These are phyloP conservation scores for Telmatherina bonti DNA, from an alignment of 2,797 vertebrate species.

Conservation along the genomic window DNA sequence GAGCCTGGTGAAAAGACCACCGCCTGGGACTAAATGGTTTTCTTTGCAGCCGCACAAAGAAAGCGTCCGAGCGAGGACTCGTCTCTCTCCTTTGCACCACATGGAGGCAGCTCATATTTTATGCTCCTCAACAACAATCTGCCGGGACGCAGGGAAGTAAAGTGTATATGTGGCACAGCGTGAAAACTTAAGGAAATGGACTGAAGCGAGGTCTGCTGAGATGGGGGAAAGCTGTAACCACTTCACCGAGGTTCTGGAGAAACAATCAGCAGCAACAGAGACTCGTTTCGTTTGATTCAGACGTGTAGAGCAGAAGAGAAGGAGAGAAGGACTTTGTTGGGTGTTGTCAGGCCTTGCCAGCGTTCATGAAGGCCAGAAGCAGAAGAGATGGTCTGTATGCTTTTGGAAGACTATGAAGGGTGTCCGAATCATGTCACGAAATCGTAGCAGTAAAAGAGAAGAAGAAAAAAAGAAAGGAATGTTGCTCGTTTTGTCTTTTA, in stretches of 20 bases:
- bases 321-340: constrained; percentile 37
- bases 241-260: constrained; percentile 56
- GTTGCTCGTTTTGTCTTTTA: too few species aligned
- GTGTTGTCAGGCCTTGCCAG: constrained; percentile 45
- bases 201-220: constrained; percentile 62
- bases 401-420: constrained; percentile 32
- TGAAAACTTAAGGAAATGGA: constrained; percentile 67
- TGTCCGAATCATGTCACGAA: constrained; percentile 25
- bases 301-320: constrained; percentile 48
- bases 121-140: constrained; percentile 70
- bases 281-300: constrained; percentile 53
- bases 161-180: constrained; percentile 64
- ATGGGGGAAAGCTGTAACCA: constrained; percentile 56
- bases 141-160: constrained; percentile 61
- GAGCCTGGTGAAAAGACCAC: constrained; percentile 73
- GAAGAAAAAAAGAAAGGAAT: too few species aligned
- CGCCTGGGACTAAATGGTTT: constrained; percentile 77
- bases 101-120: constrained; percentile 72
- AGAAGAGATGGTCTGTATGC: constrained; percentile 60
- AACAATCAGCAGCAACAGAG: constrained; percentile 53
- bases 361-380: constrained; percentile 48
- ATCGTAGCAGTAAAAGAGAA: neutral
- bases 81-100: constrained; percentile 61
- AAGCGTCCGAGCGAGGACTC: constrained; percentile 86
- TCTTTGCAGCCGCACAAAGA: constrained; percentile 89